A percentile compares a stretch with the other conserved stretches of the same genome.
Evolutionary conservation across 2,113 vertebrate species (phyloP).

Genomic region (Menidia beryllina): DNA sequence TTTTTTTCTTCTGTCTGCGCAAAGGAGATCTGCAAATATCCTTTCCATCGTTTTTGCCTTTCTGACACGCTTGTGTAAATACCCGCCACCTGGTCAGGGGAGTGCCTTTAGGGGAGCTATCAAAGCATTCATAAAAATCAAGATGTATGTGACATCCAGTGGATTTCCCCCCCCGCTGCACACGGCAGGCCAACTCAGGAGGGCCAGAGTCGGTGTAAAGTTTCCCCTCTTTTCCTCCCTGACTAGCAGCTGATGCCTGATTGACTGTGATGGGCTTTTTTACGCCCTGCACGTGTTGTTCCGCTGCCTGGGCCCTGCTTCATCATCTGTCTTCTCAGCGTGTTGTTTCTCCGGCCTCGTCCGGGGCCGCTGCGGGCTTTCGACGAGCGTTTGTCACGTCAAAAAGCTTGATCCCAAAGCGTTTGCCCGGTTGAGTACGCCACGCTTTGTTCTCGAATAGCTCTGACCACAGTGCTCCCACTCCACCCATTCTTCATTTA

Average conservation of each 20-base stretch:
- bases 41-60: constrained; percentile 63
- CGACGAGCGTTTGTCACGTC: constrained; percentile 54
- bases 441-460: constrained; percentile 48
- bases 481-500: constrained; percentile 48
- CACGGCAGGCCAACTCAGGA: constrained; percentile 69
- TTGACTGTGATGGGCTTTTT: constrained; percentile 82
- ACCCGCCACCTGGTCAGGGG: constrained; percentile 80
- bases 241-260: constrained; percentile 74
- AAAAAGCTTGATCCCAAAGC: constrained; percentile 50
- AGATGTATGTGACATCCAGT: constrained; percentile 81
- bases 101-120: constrained; percentile 79
- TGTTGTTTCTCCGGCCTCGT: constrained; percentile 47
- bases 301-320: constrained; percentile 47
- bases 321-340: constrained; percentile 72
- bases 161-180: constrained; percentile 67
- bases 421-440: constrained; percentile 45
- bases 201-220: constrained; percentile 71
- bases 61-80: constrained; percentile 79
- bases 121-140: constrained; percentile 83
- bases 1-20: constrained; percentile 67
- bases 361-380: constrained; percentile 40
- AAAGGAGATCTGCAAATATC: constrained; percentile 71
- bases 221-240: constrained; percentile 72
- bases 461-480: constrained; percentile 46
- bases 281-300: constrained; percentile 78